Evolutionary conservation across 2,888 invertebrate genomes (phyloP).

Genomic region (Xylocampa areola): DNA sequence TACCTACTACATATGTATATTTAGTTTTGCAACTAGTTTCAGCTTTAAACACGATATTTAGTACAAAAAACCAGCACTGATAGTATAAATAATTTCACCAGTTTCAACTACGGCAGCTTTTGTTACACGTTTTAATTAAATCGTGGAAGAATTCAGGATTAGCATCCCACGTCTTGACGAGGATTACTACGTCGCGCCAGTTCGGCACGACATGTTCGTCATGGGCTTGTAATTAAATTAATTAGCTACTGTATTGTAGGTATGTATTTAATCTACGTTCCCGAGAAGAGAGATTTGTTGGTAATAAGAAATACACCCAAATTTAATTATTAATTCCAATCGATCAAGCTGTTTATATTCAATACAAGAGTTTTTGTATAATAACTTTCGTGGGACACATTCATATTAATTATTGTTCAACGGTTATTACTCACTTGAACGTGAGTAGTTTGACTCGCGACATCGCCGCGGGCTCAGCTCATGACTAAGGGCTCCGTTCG

Average conservation of each 20-base stretch:
- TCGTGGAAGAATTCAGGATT: slow-evolving; percentile 55
- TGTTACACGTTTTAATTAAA: slow-evolving; percentile 51
- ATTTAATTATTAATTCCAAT: slow-evolving; percentile 21
- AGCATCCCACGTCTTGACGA: slow-evolving; percentile 41
- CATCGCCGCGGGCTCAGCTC: too few relatives aligned
- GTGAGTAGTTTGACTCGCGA: too few relatives aligned
- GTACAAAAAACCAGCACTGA: background rate
- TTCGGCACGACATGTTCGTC: slow-evolving; percentile 38
- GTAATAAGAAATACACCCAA: slow-evolving; percentile 17
- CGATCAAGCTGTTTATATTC: slow-evolving; percentile 11
- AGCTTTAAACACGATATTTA: too few relatives aligned
- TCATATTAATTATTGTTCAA: too few relatives aligned
- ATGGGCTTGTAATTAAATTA: slow-evolving; percentile 50
- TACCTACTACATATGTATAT: too few relatives aligned
- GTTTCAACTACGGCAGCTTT: slow-evolving; percentile 19
- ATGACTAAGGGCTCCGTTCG: too few relatives aligned
- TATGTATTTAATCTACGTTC: slow-evolving; percentile 44
- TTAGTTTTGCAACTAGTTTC: too few relatives aligned
- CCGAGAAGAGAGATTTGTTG: slow-evolving; percentile 31
- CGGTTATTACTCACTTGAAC: too few relatives aligned
- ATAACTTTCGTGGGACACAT: too few relatives aligned
- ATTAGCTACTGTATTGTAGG: slow-evolving; percentile 50
- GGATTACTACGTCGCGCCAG: slow-evolving; percentile 41
- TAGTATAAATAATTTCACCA: slow-evolving; percentile 5
- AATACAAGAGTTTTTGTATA: slow-evolving; percentile 4